These are phyloP conservation scores for Ashinkailepas kermadecensis DNA, from an alignment of 2,888 invertebrate genomes.

Conservation along the genomic window DNA sequence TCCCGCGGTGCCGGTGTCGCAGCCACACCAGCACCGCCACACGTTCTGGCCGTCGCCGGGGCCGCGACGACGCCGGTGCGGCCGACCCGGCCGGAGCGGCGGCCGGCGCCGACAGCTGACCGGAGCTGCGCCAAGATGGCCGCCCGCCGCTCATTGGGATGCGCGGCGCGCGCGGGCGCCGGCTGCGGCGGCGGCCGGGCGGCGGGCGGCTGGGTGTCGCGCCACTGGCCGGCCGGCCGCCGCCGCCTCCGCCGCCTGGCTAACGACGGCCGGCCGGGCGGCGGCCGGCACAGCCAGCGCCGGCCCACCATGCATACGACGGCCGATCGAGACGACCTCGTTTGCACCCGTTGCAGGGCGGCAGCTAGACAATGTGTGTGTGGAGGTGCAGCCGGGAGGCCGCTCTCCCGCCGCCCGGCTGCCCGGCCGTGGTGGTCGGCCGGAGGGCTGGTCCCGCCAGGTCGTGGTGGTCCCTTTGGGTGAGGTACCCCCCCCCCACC, in stretches of 20 bases:
- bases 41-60: neutral
- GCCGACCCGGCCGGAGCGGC: neutral
- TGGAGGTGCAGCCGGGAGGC: no score
- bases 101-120: neutral
- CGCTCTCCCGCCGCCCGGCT: no score
- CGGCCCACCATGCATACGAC: no score
- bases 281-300: neutral
- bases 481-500: no score
- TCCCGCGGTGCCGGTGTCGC: neutral
- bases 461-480: no score
- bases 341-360: no score
- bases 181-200: neutral
- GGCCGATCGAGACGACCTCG: no score
- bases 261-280: neutral
- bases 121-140: neutral
- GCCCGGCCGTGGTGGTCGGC: no score
- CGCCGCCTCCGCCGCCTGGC: neutral
- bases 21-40: neutral
- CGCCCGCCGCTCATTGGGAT: slow-evolving; percentile 14
- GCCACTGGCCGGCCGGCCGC: neutral
- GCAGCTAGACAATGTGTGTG: no score
- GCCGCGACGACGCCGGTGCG: neutral
- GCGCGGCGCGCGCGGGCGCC: neutral
- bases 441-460: no score
- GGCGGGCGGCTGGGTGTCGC: neutral